Base-by-base conservation (phyloP, 2,113 vertebrate genomes). In the Oreotragus oreotragus region DNA sequence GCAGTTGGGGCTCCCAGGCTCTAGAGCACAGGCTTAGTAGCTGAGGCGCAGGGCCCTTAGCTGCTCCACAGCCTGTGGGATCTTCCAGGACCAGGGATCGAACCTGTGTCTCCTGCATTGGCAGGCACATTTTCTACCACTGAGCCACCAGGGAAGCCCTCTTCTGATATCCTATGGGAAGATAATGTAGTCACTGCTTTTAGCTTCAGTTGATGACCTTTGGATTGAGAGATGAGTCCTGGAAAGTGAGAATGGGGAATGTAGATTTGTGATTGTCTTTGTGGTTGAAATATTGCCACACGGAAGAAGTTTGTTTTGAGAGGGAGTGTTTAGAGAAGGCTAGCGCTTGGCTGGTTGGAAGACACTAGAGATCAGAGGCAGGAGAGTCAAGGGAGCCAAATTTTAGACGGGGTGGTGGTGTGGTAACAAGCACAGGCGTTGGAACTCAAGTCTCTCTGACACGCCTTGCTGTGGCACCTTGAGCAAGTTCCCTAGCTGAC, bases 181-280 rank as follows among this genome's bases (percentile, higher is more conserved):
- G 87, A 39, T 86, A 77, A 64, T 79, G 6, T 91, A 45, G 30
- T 94, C 88, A 57, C 33, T 94, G 85, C 36, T 58, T 94, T 88
- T 93, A 55, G 19, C 36, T 62, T 97, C 39, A 43, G 84, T 12
- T 86, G 55, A 57, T 95, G 49, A 45, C 93, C 70, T 94, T 94
- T 96, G 84, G 47, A 43, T 85, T 85, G 21, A 93, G 79, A 84
- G 87, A 60, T 16, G 66, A 85, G 15, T 88, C 47, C 45, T 87
- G 21, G 60, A 92, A 91, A 57, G 28, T 91, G 17, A 96, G 25
- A 80, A 47, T 33, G 84, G 57, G 30, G 33, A 83, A n/a, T 66
- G 47, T 55, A 93, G 77, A 88, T 39, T 84, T 77, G 19, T 80
- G 73, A 51, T 84, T 77, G 66, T 94, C 62, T 97, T 93, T 77